These are phyloP conservation scores for Tipula lateralis DNA, from an alignment of 2,888 invertebrate genomes.

Conservation along the genomic window DNA sequence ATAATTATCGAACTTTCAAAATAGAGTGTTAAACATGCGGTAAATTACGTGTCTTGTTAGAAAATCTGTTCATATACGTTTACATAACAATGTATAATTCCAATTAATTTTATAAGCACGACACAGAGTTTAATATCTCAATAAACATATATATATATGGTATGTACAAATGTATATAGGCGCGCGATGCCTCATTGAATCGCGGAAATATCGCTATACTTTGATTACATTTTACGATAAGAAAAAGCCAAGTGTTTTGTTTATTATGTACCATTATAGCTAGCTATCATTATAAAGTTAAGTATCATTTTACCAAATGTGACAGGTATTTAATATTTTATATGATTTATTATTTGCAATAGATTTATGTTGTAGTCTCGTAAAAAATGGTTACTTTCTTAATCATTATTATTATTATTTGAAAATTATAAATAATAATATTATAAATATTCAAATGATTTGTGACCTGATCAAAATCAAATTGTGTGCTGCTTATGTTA, in stretches of 20 bases:
- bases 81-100: background rate
- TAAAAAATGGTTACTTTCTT: background rate
- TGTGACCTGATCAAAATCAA: background rate
- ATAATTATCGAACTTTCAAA: background rate
- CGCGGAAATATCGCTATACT: conserved; percentile 2
- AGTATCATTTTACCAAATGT: background rate
- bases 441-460: background rate
- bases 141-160: background rate
- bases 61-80: background rate
- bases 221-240: background rate
- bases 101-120: conserved; percentile 24
- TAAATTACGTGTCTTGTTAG: conserved; percentile 5
- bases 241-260: background rate
- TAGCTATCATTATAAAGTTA: background rate
- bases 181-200: background rate
- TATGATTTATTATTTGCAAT: background rate
- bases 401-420: background rate
- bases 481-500: background rate
- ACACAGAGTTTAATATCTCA: background rate
- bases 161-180: background rate
- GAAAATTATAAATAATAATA: background rate
- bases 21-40: conserved; percentile 8
- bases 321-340: background rate
- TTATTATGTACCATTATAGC: background rate
- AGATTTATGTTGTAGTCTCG: background rate